Conservation (phyloP, 2,888 invertebrate genomes). For the Agrilus cyanescens region DNA sequence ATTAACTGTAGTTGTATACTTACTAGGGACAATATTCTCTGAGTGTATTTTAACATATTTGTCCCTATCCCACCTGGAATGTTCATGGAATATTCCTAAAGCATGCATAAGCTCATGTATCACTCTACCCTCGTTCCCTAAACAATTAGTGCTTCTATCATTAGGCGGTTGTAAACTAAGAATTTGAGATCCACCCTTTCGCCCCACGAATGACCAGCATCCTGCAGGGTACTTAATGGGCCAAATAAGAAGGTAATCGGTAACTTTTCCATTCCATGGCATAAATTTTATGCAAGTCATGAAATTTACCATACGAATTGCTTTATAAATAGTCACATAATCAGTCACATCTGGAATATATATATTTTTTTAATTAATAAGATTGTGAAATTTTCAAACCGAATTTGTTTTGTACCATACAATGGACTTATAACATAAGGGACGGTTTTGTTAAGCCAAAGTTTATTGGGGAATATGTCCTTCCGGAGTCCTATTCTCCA, state of each 20-base stretch:
- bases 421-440: constrained; percentile 53
- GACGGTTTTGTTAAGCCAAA: constrained; percentile 53
- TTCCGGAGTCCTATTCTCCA: constrained; percentile 52
- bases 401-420: constrained; percentile 40
- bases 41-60: constrained; percentile 54
- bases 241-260: constrained; percentile 53
- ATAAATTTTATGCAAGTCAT: constrained; percentile 54
- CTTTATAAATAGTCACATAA: constrained; percentile 44
- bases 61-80: constrained; percentile 63
- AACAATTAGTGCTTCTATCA: constrained; percentile 47
- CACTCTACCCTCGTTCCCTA: constrained; percentile 57
- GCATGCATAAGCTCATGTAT: constrained; percentile 73
- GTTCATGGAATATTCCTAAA: constrained; percentile 73
- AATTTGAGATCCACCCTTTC: constrained; percentile 60
- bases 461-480: constrained; percentile 50
- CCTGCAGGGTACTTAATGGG: constrained; percentile 54
- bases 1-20: constrained; percentile 12
- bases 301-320: constrained; percentile 47
- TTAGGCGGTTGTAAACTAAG: constrained; percentile 57
- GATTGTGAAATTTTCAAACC: constrained; percentile 16
- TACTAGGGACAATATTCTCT: constrained; percentile 54
- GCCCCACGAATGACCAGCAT: constrained; percentile 68
- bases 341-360: constrained; percentile 41
- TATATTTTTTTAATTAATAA: too few relatives aligned
- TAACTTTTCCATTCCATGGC: constrained; percentile 50